phyloP scores from a whole-genome alignment of 2,113 vertebrate genomes.

The Lagopus leucura region DNA sequence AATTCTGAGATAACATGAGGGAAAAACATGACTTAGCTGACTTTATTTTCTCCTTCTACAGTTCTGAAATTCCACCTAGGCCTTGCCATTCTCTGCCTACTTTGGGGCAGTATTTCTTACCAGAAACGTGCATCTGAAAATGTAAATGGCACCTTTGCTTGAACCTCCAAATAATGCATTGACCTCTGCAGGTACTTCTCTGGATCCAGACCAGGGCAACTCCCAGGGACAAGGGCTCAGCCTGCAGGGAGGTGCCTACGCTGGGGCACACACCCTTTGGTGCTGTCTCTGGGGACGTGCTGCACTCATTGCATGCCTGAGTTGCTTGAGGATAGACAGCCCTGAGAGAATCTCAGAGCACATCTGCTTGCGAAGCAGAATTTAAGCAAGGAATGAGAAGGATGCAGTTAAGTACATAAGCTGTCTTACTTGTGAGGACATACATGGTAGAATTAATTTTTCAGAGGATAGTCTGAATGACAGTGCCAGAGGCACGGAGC shows the following conservation, averaged over 20 bases:
- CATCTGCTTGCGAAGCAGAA: background rate
- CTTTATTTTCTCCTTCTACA: background rate
- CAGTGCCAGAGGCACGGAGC: background rate
- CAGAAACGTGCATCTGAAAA: background rate
- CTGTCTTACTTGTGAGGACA: background rate
- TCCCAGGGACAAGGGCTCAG: background rate
- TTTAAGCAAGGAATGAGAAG: background rate
- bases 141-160: no score
- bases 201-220: background rate
- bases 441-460: background rate
- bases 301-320: fast-evolving
- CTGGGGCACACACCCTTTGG: fast-evolving
- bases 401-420: background rate
- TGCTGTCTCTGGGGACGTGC: fast-evolving
- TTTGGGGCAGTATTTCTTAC: background rate
- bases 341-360: background rate
- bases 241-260: no score
- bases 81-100: background rate
- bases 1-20: background rate
- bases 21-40: background rate
- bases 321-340: background rate
- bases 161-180: background rate
- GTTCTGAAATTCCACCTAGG: background rate
- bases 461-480: background rate
- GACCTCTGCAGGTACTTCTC: background rate